Base-by-base conservation (phyloP, 2,888 invertebrate genomes). In the Lepidochitona cinerea region DNA sequence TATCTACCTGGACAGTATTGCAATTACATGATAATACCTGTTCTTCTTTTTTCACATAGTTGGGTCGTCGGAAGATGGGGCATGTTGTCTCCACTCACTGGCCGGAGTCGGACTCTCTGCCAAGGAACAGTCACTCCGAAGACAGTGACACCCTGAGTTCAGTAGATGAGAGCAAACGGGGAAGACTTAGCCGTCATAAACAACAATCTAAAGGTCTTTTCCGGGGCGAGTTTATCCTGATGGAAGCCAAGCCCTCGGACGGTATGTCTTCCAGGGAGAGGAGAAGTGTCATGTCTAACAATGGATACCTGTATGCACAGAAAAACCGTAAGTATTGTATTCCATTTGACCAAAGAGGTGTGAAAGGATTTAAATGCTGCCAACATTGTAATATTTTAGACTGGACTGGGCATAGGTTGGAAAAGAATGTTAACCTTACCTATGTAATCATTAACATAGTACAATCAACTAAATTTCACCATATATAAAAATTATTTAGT, bases 301-400 rank as follows among this genome's bases (percentile, higher is more conserved):
- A 76, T 37, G 76, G 74, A 23, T 74, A 76, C 37, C 70, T 78
- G 35, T 78, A 75, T 37, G 76, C 76, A 0, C 78, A 78, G 73
- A 76, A 74, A 66, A 75, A 78, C 70, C 72, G 78, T 78, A 37
- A 76, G 78, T 78, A 37, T n/a, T n/a, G n/a, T n/a, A n/a, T n/a
- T n/a, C n/a, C n/a, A n/a, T n/a, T 14, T 12, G 49, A 14, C n/a
- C n/a, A n/a, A n/a, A n/a, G n/a, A n/a, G n/a, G n/a, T n/a, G n/a
- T n/a, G n/a, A n/a, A n/a, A n/a, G n/a, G n/a, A n/a, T n/a, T n/a
- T n/a, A n/a, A n/a, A n/a, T n/a, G n/a, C n/a, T n/a, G n/a, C n/a
- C n/a, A n/a, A n/a, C n/a, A n/a, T n/a, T n/a, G n/a, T n/a, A n/a
- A n/a, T n/a, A n/a, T n/a, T n/a, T n/a, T n/a, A n/a, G n/a, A n/a